phyloP scores from a whole-genome alignment of 2,888 invertebrate genomes.

The Tenthredo mesomela region DNA sequence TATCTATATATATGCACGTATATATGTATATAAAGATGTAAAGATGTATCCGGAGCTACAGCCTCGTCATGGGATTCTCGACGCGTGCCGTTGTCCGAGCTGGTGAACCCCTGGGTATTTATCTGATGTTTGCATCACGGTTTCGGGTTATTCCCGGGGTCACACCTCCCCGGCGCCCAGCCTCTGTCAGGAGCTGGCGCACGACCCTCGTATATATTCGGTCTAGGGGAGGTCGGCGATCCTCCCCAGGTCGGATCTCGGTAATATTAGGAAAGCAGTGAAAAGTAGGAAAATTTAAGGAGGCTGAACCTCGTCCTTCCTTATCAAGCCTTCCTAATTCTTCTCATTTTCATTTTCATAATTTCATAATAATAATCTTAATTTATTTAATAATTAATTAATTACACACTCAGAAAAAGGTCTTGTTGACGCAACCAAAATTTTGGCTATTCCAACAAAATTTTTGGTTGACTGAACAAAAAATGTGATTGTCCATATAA shows the following conservation, averaged over 20 bases:
- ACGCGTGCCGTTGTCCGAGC: conserved; percentile 30
- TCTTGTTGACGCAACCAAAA: too few relatives aligned
- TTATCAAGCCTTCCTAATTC: too few relatives aligned
- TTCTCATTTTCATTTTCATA: too few relatives aligned
- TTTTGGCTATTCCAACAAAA: too few relatives aligned
- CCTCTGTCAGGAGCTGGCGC: conserved; percentile 30
- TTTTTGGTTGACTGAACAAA: too few relatives aligned
- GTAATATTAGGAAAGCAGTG: conserved; percentile 28
- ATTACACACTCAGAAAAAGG: too few relatives aligned
- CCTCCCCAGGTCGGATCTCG: neutral
- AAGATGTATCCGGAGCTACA: neutral
- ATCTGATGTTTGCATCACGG: conserved; percentile 72
- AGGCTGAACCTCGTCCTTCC: neutral
- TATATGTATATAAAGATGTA: neutral
- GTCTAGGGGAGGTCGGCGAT: conserved; percentile 14
- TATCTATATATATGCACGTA: neutral
- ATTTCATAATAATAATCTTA: too few relatives aligned
- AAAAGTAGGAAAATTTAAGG: neutral
- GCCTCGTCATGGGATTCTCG: neutral
- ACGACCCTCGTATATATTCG: conserved; percentile 13
- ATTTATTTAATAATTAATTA: too few relatives aligned
- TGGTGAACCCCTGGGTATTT: conserved; percentile 57
- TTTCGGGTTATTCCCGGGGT: conserved; percentile 68
- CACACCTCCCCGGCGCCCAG: conserved; percentile 59
- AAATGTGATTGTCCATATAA: too few relatives aligned